These are phyloP conservation scores for Hypocryptadius cinnamomeus DNA, from an alignment of 2,113 vertebrate genomes.

Conservation along the genomic window DNA sequence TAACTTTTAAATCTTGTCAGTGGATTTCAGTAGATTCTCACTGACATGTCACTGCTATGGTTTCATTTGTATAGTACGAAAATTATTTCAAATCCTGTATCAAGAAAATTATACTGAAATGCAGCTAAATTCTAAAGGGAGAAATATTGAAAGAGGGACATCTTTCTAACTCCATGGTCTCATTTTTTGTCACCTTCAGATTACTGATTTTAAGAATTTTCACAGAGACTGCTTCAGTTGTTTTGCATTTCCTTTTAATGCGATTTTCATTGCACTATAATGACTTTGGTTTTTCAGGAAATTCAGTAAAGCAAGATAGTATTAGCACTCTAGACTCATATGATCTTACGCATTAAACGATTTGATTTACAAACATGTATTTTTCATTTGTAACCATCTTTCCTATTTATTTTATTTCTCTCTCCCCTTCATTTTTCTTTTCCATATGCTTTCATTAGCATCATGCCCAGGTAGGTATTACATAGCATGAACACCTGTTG, in stretches of 20 bases:
- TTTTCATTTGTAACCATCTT: conserved; percentile 60
- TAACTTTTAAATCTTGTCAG: background rate
- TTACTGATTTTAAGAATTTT: background rate
- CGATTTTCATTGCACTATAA: background rate
- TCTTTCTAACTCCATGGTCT: background rate
- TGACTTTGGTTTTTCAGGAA: background rate
- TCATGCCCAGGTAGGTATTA: conserved; percentile 80
- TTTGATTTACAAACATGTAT: conserved; percentile 5
- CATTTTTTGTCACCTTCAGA: background rate
- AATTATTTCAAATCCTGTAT: background rate
- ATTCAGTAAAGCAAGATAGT: background rate
- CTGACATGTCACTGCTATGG: background rate
- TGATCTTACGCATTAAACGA: background rate
- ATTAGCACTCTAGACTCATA: background rate
- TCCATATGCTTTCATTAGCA: conserved; percentile 71
- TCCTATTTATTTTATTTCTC: conserved; percentile 61
- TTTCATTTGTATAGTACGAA: background rate
- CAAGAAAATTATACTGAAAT: background rate
- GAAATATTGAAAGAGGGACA: background rate
- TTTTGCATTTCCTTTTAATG: background rate
- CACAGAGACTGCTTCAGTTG: background rate
- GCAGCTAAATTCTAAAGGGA: background rate
- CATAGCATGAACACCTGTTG: conserved; percentile 39
- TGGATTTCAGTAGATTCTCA: background rate
- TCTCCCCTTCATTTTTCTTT: conserved; percentile 40